Conservation (phyloP, 2,113 vertebrate genomes). For the Podocnemis expansa region DNA sequence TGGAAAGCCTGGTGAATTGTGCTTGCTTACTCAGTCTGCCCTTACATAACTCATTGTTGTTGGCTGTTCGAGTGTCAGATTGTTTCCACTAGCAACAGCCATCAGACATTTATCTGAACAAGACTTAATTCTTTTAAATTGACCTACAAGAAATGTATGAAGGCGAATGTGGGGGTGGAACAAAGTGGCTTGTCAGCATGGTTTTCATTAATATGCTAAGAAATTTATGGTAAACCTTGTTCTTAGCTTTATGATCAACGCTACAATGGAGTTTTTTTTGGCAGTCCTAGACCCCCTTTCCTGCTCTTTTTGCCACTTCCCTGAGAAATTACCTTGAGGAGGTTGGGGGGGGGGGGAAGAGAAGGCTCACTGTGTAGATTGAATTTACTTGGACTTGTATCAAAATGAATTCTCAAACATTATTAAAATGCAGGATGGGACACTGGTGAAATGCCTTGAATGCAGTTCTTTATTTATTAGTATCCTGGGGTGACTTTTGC, state of each 20-base stretch:
- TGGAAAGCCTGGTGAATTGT: not conserved
- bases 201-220: constrained; percentile 22
- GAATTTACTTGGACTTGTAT: not conserved
- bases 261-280: not conserved
- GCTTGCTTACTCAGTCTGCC: constrained; percentile 38
- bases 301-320: not conserved
- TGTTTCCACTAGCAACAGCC: constrained; percentile 68
- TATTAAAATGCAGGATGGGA: not conserved
- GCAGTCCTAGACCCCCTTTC: not conserved
- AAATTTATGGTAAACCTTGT: not conserved
- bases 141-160: constrained; percentile 67
- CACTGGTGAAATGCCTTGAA: not conserved
- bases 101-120: constrained; percentile 63
- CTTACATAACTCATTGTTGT: constrained; percentile 53
- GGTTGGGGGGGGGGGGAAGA: not conserved
- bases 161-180: constrained; percentile 48
- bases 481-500: not conserved
- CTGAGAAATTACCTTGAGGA: not conserved
- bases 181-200: constrained; percentile 18
- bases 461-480: not conserved
- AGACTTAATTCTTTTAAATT: constrained; percentile 61
- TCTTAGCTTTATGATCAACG: not conserved
- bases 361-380: not conserved
- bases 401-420: not conserved
- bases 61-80: constrained; percentile 16